A percentile compares a stretch with the other conserved stretches of the same genome.
Evolutionary conservation across 2,888 invertebrate genomes (phyloP).

Genomic region (Tenthredo mesomela): DNA sequence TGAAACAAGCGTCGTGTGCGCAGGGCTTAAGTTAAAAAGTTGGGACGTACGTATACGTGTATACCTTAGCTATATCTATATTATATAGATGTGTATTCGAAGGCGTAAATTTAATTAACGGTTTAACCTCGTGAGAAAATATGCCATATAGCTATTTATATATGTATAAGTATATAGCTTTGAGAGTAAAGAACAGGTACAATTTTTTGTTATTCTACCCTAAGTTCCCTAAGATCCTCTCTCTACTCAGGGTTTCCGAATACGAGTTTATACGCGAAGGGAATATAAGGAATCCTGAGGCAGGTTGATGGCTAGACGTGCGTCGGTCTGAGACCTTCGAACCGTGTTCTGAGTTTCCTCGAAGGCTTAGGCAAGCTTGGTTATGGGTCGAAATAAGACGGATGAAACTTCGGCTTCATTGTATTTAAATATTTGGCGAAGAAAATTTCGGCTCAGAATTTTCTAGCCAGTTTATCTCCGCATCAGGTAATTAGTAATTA

Average conservation of each 20-base stretch:
- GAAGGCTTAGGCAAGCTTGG: neutral
- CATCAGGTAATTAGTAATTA: neutral
- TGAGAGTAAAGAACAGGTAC: conserved; percentile 15
- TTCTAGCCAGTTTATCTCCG: neutral
- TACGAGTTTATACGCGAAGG: conserved; percentile 22
- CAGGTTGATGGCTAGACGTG: conserved; percentile 40
- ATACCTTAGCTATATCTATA: neutral
- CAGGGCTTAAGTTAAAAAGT: neutral
- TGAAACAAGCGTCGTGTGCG: no score
- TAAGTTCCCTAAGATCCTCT: conserved; percentile 20
- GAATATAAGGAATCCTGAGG: conserved; percentile 15
- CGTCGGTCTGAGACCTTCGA: neutral
- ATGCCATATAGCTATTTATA: neutral
- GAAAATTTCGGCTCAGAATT: neutral
- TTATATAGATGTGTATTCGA: no score
- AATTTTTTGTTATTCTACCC: neutral
- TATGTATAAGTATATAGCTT: neutral
- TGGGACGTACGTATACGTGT: neutral
- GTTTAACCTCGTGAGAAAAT: conserved; percentile 20
- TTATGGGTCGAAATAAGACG: neutral
- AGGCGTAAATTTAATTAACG: conserved; percentile 35
- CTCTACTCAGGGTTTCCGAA: neutral
- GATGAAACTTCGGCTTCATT: neutral
- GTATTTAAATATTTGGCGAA: neutral
- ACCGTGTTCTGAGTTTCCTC: conserved; percentile 20